Percentiles rank a stretch among this genome's conserved stretches.
phyloP scores from a whole-genome alignment of 2,888 invertebrate genomes.

The Protonemura montana region DNA sequence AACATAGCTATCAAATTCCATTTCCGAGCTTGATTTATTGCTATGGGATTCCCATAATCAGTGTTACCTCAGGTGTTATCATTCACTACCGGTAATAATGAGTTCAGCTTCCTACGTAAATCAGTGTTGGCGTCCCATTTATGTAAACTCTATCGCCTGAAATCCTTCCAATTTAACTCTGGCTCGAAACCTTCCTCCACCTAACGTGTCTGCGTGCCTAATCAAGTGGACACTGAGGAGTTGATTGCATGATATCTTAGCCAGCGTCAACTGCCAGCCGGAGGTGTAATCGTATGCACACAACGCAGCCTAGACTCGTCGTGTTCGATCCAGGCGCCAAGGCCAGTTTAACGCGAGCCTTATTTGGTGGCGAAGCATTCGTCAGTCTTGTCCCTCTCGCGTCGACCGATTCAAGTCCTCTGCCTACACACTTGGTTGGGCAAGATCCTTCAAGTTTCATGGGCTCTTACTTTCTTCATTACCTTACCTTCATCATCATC shows the following conservation, averaged over 20 bases:
- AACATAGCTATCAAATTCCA: not conserved
- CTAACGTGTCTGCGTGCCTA: not conserved
- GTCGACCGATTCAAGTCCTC: too few species aligned
- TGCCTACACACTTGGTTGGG: not conserved
- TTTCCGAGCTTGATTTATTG: too few species aligned
- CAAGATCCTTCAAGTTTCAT: not conserved
- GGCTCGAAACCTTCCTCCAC: not conserved
- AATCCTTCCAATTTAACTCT: not conserved
- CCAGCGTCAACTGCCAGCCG: not conserved
- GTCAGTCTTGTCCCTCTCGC: not conserved
- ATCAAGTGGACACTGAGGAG: not conserved
- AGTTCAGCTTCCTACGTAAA: not conserved
- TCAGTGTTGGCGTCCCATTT: not conserved
- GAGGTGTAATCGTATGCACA: not conserved
- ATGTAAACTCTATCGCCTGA: too few species aligned
- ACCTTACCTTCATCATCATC: not conserved
- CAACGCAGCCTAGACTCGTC: not conserved
- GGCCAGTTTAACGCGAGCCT: constrained; percentile 14
- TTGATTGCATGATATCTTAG: not conserved
- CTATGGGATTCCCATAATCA: too few species aligned
- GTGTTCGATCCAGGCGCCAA: not conserved
- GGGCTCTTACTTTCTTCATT: not conserved
- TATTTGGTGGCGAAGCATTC: constrained; percentile 30
- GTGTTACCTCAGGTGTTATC: too few species aligned
- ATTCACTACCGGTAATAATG: not conserved